phyloP scores from a whole-genome alignment of 2,797 vertebrate species.

The Anabacerthia variegaticeps region DNA sequence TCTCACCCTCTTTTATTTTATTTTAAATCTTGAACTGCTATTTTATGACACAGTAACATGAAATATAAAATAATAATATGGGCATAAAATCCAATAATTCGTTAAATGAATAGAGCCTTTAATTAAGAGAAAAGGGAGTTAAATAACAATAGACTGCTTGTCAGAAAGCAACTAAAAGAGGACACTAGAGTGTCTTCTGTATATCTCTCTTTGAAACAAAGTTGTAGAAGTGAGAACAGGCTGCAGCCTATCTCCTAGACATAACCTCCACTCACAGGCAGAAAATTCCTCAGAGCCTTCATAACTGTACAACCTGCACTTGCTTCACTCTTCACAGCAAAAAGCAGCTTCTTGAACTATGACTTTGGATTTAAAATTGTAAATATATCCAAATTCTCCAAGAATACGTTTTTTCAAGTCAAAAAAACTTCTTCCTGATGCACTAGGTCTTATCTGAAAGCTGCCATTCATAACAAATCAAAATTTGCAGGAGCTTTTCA shows the following conservation, averaged over 20 bases:
- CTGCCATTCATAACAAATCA: neutral
- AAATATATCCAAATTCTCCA: neutral
- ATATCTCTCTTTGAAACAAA: neutral
- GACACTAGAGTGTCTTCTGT: neutral
- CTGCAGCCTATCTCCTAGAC: neutral
- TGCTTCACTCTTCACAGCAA: neutral
- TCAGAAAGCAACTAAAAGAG: neutral
- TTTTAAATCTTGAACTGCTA: neutral
- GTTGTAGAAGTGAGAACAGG: neutral
- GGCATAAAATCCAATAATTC: neutral
- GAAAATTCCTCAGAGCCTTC: neutral
- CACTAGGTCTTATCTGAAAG: neutral
- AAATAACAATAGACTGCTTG: neutral
- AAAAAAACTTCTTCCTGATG: neutral
- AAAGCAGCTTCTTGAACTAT: neutral
- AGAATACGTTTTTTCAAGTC: neutral
- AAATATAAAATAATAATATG: neutral
- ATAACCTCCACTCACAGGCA: neutral
- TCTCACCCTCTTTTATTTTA: neutral
- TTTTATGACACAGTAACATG: neutral
- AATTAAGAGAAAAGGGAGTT: neutral
- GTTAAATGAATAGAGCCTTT: neutral
- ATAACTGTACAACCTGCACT: neutral
- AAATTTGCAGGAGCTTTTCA: neutral
- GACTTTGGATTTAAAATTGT: neutral